Conservation (phyloP, 2,797 vertebrate genomes). For the Gymnoscopelus braueri region DNA sequence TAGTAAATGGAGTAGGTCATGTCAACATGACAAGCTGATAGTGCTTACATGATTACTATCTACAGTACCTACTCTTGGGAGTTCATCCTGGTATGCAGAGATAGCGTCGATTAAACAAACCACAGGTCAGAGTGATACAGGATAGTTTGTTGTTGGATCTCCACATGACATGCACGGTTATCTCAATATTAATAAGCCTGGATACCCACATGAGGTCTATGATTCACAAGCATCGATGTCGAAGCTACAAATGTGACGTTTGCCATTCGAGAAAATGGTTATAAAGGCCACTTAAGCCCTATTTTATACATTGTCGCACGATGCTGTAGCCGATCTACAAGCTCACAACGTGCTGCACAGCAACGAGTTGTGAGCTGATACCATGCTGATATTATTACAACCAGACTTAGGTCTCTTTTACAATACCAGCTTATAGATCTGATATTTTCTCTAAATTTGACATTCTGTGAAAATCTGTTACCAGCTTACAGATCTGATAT, state of each 20-base stretch:
- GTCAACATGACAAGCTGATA: constrained; percentile 32
- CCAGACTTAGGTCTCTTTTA: too few species aligned
- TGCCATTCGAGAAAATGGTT: background rate
- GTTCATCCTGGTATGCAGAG: background rate
- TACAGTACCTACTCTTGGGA: background rate
- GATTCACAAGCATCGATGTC: background rate
- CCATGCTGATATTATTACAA: too few species aligned
- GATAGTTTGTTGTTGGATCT: background rate
- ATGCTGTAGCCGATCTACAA: too few species aligned
- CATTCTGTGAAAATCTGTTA: too few species aligned
- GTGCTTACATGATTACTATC: constrained; percentile 7
- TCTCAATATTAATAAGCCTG: constrained; percentile 1
- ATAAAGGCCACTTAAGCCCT: too few species aligned
- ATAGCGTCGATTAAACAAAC: too few species aligned
- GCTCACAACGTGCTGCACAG: too few species aligned
- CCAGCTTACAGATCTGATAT: too few species aligned
- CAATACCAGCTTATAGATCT: too few species aligned
- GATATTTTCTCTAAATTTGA: too few species aligned
- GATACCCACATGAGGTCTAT: background rate
- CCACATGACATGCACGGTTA: background rate
- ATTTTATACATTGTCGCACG: too few species aligned
- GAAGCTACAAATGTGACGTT: background rate
- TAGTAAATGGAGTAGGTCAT: constrained; percentile 7
- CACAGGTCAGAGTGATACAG: background rate
- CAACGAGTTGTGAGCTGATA: too few species aligned